phyloP scores from a whole-genome alignment of 2,888 invertebrate genomes.

The Metalampra italica region DNA sequence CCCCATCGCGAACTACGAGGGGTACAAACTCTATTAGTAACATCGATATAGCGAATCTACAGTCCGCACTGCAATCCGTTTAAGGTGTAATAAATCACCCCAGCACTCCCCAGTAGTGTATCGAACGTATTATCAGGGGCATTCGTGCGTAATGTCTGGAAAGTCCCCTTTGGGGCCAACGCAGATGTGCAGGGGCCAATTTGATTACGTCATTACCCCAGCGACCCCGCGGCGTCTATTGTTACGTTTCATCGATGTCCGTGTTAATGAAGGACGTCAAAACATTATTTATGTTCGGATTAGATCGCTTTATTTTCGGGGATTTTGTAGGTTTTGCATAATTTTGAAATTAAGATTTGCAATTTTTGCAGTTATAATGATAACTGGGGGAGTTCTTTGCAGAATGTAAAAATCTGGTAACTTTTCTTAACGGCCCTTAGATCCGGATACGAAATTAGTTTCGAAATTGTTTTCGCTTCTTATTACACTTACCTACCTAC shows the following conservation, averaged over 20 bases:
- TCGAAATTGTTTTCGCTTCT: no score
- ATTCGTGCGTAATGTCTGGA: conserved; percentile 50
- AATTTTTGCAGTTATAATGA: not conserved
- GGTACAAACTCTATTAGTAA: not conserved
- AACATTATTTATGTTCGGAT: conserved; percentile 34
- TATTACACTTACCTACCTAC: no score
- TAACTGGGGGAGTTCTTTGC: not conserved
- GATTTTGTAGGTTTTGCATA: conserved; percentile 1
- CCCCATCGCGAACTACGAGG: not conserved
- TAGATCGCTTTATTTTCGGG: not conserved
- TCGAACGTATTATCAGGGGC: conserved; percentile 57
- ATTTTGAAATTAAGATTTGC: not conserved
- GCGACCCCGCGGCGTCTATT: conserved; percentile 31
- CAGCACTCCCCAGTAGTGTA: conserved; percentile 33
- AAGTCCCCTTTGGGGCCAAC: conserved; percentile 24
- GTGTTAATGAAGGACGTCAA: conserved; percentile 38
- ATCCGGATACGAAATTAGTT: no score
- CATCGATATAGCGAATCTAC: conserved; percentile 35
- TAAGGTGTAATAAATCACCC: conserved; percentile 70
- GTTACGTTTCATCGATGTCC: conserved; percentile 33
- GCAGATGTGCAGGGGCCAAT: conserved; percentile 54
- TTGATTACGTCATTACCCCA: conserved; percentile 61
- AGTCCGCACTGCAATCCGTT: conserved; percentile 58
- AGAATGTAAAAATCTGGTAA: no score
- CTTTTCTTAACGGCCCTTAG: no score